A percentile compares a stretch with the other conserved stretches of the same genome.
These are phyloP conservation scores for Eupithecia tripunctaria DNA, from an alignment of 2,888 invertebrate species.

Conservation along the genomic window DNA sequence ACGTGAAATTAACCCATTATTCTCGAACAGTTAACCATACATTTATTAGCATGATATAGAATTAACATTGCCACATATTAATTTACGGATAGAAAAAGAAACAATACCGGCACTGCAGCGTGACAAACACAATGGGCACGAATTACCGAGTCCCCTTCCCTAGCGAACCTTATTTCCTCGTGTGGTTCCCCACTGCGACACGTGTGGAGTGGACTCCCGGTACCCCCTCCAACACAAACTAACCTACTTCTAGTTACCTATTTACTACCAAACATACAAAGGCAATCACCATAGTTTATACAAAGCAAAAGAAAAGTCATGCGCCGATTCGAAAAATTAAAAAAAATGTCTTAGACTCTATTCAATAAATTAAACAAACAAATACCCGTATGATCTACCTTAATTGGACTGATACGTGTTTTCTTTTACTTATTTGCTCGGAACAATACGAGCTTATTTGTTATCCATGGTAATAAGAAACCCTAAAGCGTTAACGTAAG, in stretches of 20 bases:
- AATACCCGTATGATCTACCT: background rate
- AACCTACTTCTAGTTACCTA: constrained; percentile 26
- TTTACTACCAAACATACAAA: constrained; percentile 6
- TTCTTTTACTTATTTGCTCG: background rate
- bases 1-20: background rate
- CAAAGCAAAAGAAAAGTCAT: background rate
- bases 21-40: background rate
- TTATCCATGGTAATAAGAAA: background rate
- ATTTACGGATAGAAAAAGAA: constrained; percentile 13
- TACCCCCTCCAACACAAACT: constrained; percentile 34
- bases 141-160: constrained; percentile 37
- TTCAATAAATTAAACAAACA: background rate
- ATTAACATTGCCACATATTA: background rate
- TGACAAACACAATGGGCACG: constrained; percentile 30
- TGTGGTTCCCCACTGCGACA: constrained; percentile 37
- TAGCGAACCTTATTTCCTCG: constrained; percentile 36
- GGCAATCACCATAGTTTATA: background rate
- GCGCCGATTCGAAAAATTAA: background rate
- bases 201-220: constrained; percentile 32
- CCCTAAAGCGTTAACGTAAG: constrained; percentile 1
- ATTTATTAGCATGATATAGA: background rate
- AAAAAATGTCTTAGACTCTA: background rate
- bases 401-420: constrained; percentile 1
- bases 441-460: too few species aligned
- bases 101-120: constrained; percentile 25